Conservation (phyloP, 1,140 invertebrate genomes). For the Rhagoletis pomonella region DNA sequence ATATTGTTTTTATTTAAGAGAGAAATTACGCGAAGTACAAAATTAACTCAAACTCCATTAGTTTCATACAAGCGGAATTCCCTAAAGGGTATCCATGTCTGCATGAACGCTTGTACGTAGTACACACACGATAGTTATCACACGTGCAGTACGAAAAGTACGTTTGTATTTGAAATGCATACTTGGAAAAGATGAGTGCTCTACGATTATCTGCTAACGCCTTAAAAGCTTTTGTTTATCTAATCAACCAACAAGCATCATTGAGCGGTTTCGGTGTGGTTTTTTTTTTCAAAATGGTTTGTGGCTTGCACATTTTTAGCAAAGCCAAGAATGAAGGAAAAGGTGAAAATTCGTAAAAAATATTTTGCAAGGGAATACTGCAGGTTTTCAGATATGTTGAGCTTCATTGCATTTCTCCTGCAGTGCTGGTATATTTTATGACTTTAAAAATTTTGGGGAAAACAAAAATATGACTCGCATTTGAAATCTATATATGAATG, state of each 20-base stretch:
- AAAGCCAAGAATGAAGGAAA: not conserved
- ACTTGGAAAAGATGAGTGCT: not conserved
- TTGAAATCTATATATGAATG: too few relatives aligned
- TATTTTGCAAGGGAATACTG: too few relatives aligned
- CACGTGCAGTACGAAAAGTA: not conserved
- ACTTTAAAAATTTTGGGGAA: too few relatives aligned
- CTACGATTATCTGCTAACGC: constrained; percentile 19
- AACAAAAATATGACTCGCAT: too few relatives aligned
- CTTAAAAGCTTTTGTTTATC: constrained; percentile 36
- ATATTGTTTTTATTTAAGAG: too few relatives aligned
- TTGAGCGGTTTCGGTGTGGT: not conserved
- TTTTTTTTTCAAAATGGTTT: not conserved
- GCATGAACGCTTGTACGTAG: not conserved
- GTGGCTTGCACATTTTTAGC: not conserved
- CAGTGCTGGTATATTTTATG: too few relatives aligned
- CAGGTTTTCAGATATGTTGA: too few relatives aligned
- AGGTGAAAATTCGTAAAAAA: too few relatives aligned
- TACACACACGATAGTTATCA: not conserved
- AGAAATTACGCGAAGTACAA: too few relatives aligned
- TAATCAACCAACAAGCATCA: constrained; percentile 11
- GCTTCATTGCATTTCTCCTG: too few relatives aligned
- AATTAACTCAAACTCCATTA: too few relatives aligned
- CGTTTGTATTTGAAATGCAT: not conserved
- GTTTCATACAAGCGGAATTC: not conserved
- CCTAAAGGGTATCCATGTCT: not conserved